Percentiles rank a stretch among this genome's conserved stretches.
Evolutionary conservation across 2,797 vertebrate species (phyloP).

Genomic region (Podargus strigoides): DNA sequence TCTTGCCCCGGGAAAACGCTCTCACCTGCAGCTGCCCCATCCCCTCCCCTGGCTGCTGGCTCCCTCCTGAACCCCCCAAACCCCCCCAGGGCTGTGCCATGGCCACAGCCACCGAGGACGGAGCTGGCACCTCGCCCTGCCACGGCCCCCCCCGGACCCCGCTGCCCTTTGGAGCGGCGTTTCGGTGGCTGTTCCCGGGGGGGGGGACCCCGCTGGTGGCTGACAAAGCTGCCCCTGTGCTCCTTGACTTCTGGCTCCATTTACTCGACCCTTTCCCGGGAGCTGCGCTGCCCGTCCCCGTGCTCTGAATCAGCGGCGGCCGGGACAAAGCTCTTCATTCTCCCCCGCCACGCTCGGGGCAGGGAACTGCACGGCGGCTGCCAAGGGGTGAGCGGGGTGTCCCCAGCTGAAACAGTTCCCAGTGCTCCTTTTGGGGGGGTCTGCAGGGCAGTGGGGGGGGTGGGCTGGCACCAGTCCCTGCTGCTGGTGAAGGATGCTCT

Average conservation of each 20-base stretch:
- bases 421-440: too few relatives aligned
- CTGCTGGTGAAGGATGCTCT: background rate
- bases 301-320: background rate
- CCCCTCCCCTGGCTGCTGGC: background rate
- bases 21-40: background rate
- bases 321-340: background rate
- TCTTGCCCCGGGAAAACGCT: background rate
- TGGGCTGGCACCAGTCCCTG: too few relatives aligned
- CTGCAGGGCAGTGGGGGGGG: too few relatives aligned
- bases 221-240: slow-evolving; percentile 51
- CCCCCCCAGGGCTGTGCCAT: background rate
- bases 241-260: slow-evolving; percentile 28
- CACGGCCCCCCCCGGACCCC: background rate
- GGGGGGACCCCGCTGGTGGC: background rate
- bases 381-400: background rate
- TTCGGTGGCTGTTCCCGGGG: background rate
- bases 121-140: background rate
- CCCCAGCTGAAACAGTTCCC: background rate
- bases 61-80: background rate
- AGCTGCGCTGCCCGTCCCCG: background rate
- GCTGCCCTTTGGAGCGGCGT: background rate
- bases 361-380: fast-evolving
- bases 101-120: too few relatives aligned
- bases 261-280: background rate
- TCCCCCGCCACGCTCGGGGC: background rate